phyloP scores from a whole-genome alignment of 2,888 invertebrate genomes.

The Thereva unica region DNA sequence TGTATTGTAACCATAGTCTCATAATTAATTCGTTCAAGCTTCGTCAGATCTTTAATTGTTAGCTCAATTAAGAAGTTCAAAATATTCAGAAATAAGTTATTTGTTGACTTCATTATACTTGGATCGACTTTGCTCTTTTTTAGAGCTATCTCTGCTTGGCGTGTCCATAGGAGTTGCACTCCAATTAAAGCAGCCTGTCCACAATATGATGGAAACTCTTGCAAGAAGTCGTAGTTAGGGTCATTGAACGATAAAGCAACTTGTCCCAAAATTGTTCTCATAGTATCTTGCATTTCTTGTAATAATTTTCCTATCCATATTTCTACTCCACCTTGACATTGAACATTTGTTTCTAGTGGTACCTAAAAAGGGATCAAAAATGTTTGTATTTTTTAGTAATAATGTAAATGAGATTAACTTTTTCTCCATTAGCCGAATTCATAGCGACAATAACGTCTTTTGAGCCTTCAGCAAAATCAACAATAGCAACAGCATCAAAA shows the following conservation, averaged over 20 bases:
- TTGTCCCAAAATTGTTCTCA: conserved; percentile 72
- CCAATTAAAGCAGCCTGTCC: conserved; percentile 83
- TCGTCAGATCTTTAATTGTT: conserved; percentile 76
- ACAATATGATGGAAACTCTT: conserved; percentile 71
- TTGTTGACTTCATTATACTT: conserved; percentile 77
- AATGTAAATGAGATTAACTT: too few relatives aligned
- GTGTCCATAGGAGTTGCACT: conserved; percentile 85
- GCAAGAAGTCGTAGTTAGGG: conserved; percentile 75
- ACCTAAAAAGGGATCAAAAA: too few relatives aligned
- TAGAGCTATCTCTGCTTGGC: conserved; percentile 78
- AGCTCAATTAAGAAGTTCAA: conserved; percentile 81
- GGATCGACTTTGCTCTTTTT: conserved; percentile 71
- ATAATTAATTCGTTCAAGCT: conserved; percentile 74
- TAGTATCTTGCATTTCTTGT: conserved; percentile 72
- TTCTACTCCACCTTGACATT: conserved; percentile 82
- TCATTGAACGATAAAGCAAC: conserved; percentile 69
- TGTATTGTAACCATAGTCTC: conserved; percentile 92
- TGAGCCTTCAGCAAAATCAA: conserved; percentile 78
- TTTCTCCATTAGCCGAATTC: conserved; percentile 78
- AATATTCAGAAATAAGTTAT: conserved; percentile 76
- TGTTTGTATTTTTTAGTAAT: too few relatives aligned
- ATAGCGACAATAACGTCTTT: conserved; percentile 75
- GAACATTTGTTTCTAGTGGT: conserved; percentile 68
- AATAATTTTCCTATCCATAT: conserved; percentile 78
- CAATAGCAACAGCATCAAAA: conserved; percentile 81